Percentiles rank a stretch among this genome's conserved stretches.
Evolutionary conservation across 2,113 vertebrate species (phyloP).

Genomic region (Meriones unguiculatus): DNA sequence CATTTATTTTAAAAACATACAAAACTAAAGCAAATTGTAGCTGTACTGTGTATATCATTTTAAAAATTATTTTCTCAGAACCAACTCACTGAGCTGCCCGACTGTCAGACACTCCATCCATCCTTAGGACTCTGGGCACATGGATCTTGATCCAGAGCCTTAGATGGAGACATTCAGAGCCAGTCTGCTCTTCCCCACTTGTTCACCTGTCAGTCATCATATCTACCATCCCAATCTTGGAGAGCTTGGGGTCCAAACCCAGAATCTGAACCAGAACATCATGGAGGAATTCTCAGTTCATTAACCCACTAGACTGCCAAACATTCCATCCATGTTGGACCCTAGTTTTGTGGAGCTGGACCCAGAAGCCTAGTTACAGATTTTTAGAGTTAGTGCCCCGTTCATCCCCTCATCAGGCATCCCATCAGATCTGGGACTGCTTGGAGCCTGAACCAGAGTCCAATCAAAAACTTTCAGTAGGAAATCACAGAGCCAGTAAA

Average conservation of each 20-base stretch:
- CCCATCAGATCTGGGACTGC: background rate
- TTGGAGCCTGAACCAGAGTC: background rate
- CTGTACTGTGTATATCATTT: background rate
- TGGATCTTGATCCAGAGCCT: background rate
- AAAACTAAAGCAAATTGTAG: background rate
- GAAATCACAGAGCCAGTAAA: background rate
- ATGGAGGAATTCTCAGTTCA: background rate
- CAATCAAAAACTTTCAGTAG: background rate
- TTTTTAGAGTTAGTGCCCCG: background rate
- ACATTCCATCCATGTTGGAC: background rate
- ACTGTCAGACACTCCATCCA: background rate
- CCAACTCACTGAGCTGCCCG: background rate
- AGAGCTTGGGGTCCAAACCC: background rate
- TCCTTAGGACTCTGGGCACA: background rate
- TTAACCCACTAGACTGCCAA: background rate
- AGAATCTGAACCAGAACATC: background rate
- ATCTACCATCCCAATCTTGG: background rate
- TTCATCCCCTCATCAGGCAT: background rate
- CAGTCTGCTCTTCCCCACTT: background rate
- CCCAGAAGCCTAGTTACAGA: background rate
- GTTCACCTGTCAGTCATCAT: background rate
- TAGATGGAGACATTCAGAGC: background rate
- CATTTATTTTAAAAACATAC: background rate
- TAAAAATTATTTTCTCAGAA: conserved; percentile 44
- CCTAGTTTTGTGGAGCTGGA: background rate